Evolutionary conservation across 1,140 invertebrate species (phyloP), one percentile per base, ranked within the genome.

Genomic region (Cydia pomonella): DNA sequence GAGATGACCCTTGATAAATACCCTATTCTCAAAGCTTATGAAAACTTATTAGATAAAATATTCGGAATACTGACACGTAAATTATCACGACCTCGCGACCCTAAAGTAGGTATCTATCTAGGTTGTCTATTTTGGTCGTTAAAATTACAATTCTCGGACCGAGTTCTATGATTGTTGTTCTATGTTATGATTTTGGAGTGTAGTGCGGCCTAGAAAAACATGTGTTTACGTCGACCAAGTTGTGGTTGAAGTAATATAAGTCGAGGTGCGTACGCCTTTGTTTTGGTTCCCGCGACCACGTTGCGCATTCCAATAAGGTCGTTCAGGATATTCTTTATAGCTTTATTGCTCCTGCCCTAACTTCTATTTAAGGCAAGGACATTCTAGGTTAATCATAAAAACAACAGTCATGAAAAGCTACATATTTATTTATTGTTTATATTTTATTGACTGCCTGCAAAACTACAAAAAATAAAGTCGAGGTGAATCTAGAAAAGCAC

Each of bases 181-280:
- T 50, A 18, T 18, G 44, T 16, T 44, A 16, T 33, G 29, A 10
- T 38, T 47, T 47, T 5, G n/a, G 21, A 59, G 53, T 10, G 5
- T 23, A 59, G n/a, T 10, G 53, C 10, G 53, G 21, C 53, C 53
- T 59, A 59, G 53, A 59, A 59, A 59, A 7, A 59, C 53, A 59
- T 59, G 53, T 59, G 53, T 59, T 59, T 23, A 10, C 21, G 53
- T 23, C n/a, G 53, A 59, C 21, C 53, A 59, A 23, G 53, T 59
- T 59, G 53, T 59, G 53, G 53, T 59, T 23, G 9, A 23, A 59
- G 53, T 59, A 23, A 50, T 9, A 50, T 18, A 21, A 59, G 21
- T 23, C 21, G 53, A 59, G 53, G 53, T 59, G 53, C 53, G 53
- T 59, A 59, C 53, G 53, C 53, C 53, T 59, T 59, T 59, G 53